Evolutionary conservation across 2,888 invertebrate genomes (phyloP).

Genomic region (Timandra comae): DNA sequence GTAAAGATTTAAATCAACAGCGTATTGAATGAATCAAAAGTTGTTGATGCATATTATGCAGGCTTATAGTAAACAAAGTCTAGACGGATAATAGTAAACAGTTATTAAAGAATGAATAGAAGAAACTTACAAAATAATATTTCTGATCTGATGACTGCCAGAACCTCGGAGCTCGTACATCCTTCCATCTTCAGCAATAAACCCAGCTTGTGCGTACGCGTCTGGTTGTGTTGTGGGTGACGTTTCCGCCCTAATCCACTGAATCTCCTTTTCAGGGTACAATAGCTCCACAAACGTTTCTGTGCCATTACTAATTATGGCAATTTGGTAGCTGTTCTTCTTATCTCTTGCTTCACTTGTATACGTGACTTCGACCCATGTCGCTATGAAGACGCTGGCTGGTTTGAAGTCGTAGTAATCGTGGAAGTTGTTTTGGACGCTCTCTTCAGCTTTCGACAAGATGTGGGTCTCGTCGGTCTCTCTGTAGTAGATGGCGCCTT

Average conservation of each 20-base stretch:
- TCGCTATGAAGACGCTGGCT: constrained; percentile 87
- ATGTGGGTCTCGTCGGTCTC: constrained; percentile 79
- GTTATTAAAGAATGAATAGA: too few relatives aligned
- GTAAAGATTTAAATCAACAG: too few relatives aligned
- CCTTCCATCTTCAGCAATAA: constrained; percentile 89
- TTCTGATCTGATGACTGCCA: constrained; percentile 91
- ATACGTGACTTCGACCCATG: constrained; percentile 93
- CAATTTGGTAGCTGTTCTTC: constrained; percentile 90
- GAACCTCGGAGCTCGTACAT: constrained; percentile 88
- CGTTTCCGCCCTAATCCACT: constrained; percentile 92
- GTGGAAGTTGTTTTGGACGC: constrained; percentile 84
- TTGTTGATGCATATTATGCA: too few relatives aligned
- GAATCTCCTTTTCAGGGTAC: constrained; percentile 91
- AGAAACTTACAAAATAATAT: constrained; percentile 86
- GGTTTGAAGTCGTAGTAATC: constrained; percentile 85
- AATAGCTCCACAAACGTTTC: constrained; percentile 91
- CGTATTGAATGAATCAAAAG: too few relatives aligned
- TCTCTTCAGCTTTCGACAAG: constrained; percentile 81
- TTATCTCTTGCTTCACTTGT: constrained; percentile 82
- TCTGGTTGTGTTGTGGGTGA: constrained; percentile 88
- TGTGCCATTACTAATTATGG: constrained; percentile 81
- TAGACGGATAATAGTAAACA: too few relatives aligned
- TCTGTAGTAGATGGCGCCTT: constrained; percentile 85
- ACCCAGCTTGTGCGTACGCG: constrained; percentile 94
- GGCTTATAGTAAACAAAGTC: too few relatives aligned